A percentile compares a stretch with the other conserved stretches of the same genome.
Evolutionary conservation across 2,888 invertebrate genomes (phyloP).

Genomic region (Andrena bucephala): DNA sequence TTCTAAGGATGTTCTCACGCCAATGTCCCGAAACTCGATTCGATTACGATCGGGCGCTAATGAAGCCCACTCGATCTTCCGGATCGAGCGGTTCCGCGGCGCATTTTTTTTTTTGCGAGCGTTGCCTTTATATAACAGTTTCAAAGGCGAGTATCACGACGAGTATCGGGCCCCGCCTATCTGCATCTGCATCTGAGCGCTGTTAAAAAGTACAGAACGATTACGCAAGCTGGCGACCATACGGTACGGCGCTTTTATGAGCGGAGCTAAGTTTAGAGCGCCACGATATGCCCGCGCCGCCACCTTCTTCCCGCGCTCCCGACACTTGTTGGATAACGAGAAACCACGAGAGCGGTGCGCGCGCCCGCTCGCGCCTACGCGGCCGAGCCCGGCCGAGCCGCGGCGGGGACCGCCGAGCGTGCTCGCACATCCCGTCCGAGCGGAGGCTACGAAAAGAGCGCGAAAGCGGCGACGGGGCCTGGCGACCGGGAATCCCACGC

Average conservation of each 20-base stretch:
- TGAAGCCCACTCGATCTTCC: background rate
- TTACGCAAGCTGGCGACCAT: conserved; percentile 65
- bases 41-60: background rate
- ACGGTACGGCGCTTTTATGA: conserved; percentile 67
- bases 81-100: background rate
- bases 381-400: conserved; percentile 20
- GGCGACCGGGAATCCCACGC: background rate
- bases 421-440: background rate
- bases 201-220: conserved; percentile 70
- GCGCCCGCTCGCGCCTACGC: conserved; percentile 16
- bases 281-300: conserved; percentile 60
- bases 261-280: conserved; percentile 76
- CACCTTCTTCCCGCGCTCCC: conserved; percentile 63
- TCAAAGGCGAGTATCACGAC: conserved; percentile 27
- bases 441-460: conserved; percentile 34
- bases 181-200: conserved; percentile 60
- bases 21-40: background rate
- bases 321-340: conserved; percentile 77
- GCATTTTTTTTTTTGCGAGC: conserved; percentile 7
- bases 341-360: conserved; percentile 52
- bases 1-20: no score
- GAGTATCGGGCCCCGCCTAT: conserved; percentile 60
- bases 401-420: conserved; percentile 33
- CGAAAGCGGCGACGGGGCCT: conserved; percentile 13
- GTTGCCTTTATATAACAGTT: conserved; percentile 36